Base-by-base conservation (phyloP, 2,113 vertebrate genomes). In the Cheirogaleus medius region DNA sequence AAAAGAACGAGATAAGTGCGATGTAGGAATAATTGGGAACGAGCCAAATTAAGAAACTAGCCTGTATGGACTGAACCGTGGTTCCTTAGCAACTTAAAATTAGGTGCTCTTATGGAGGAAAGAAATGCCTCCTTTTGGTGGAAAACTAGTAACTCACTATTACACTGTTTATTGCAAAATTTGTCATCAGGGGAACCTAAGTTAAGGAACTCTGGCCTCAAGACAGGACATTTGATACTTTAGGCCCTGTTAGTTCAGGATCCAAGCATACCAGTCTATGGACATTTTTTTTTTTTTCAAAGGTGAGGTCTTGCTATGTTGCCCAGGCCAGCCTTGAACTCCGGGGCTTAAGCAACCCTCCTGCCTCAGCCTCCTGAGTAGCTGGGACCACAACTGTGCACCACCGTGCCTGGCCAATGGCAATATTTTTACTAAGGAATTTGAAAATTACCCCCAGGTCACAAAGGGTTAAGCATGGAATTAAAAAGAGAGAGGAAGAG, bases 21-120 rank as follows among this genome's bases (percentile, higher is more conserved):
- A 86, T 74, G 34, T 47, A 78, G 76, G 39, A 63, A 80, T 49
- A 80, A 54, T 63, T 60, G 20, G 42, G 76, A 49, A 56, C 37
- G 9, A 88, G 52, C 17, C 49, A 95, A 74, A 85, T 91, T 74
- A 81, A 96, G n/a, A 91, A 66, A 97, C 69, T n/a, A 89, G 76
- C 7, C 18, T 54, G 64, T 91, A 20, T 54, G 56, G 49, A 66
- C 23, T 42, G 25, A 91, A 78, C 64, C 76, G 32, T 44, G n/a
- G 44, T 94, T 93, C 73, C 44, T 71, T 64, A 85, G 82, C 71
- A 93, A 97, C n/a, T 90, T 80, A 76, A 90, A 94, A 90, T 66
- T 42, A 85, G 56, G 42, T 77, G 32, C 5, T 54, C 23, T 77
- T 88, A 87, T 25, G 82, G 32, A 83, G 37, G 66, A 95, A 86